Evolutionary conservation across 2,797 vertebrate species (phyloP).

Genomic region (Cyprinodon diabolis): DNA sequence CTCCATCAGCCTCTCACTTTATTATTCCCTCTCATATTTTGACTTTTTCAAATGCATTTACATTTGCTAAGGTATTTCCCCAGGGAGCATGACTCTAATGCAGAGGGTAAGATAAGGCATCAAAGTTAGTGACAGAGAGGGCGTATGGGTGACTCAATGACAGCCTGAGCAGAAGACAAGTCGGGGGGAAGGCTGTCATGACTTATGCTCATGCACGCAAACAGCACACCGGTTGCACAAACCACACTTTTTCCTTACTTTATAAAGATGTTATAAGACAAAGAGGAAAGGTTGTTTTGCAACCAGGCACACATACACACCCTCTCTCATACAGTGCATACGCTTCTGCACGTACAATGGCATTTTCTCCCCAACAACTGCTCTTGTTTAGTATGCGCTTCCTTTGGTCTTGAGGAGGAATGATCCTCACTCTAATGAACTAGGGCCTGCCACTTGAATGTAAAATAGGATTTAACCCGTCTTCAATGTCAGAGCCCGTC

Average conservation of each 20-base stretch:
- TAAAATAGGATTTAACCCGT: slow-evolving; percentile 90
- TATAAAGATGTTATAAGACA: slow-evolving; percentile 33
- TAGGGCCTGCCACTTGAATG: slow-evolving; percentile 87
- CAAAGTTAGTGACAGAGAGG: slow-evolving; percentile 79
- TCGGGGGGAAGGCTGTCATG: slow-evolving; percentile 52
- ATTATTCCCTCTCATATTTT: slow-evolving; percentile 71
- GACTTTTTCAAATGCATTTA: slow-evolving; percentile 73
- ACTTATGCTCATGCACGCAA: slow-evolving; percentile 33
- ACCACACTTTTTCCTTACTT: slow-evolving; percentile 42
- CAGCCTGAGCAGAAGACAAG: slow-evolving; percentile 67
- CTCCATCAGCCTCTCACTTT: slow-evolving; percentile 55
- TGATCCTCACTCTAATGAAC: slow-evolving; percentile 90
- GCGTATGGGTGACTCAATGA: slow-evolving; percentile 74
- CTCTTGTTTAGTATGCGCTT: slow-evolving; percentile 87
- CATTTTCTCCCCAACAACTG: slow-evolving; percentile 86
- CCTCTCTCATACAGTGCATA: slow-evolving; percentile 60
- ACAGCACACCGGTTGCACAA: slow-evolving; percentile 18
- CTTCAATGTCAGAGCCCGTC: slow-evolving; percentile 89
- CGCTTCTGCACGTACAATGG: slow-evolving; percentile 74
- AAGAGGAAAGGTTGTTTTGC: slow-evolving; percentile 49
- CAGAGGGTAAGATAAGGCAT: slow-evolving; percentile 78
- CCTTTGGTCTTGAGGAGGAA: slow-evolving; percentile 87
- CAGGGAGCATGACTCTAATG: slow-evolving; percentile 72
- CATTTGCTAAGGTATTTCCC: slow-evolving; percentile 79
- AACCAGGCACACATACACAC: slow-evolving; percentile 21